Evolutionary conservation across 2,113 vertebrate species (phyloP), one percentile per base, ranked within the genome.

Genomic region (Oryzias curvinotus): DNA sequence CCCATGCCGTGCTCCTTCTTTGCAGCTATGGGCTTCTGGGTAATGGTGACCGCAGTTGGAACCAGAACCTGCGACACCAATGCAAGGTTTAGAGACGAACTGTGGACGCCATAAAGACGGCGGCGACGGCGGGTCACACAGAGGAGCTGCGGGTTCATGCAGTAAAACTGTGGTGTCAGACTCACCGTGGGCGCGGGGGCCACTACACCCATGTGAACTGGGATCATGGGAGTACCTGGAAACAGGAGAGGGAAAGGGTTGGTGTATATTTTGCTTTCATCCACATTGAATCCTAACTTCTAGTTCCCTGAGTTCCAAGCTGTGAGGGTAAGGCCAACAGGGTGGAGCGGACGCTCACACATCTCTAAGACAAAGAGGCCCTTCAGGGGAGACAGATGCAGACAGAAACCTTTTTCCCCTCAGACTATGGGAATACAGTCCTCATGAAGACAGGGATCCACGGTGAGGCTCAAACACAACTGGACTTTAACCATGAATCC

Each of bases 121-220:
- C 8, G 5, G 7, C 18, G 15, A 47, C 5, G 52, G 14, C 3
- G 57, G 25, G 10, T 53, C 28, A 62, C 52, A 23, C 53, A 62
- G 18, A 65, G 47, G 47, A 48, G 47, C 17, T n/a, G 45, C 17
- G 7, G 44, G 44, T 46, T 46, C 5, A 71, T 28, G 2, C 23
- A n/a, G 42, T 1, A 19, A 12, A 19, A 30, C 6, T n/a, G 18
- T n/a, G 13, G 47, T 46, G 55, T 75, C 19, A 26, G 63, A 89
- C 87, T 90, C 74, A 90, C 97, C 79, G 96, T 93, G 21, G 96
- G 94, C 73, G 95, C 90, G 76, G 95, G 94, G 75, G 96, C 89
- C 94, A 99, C 96, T 69, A 98, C 93, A 70, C 97, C 94, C 97
- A 99, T 98, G 72, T 98, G 97, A 73, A 99, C 95, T 54, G 97